Evolutionary conservation across 2,113 vertebrate genomes (phyloP).

Genomic region (Lepus americanus): DNA sequence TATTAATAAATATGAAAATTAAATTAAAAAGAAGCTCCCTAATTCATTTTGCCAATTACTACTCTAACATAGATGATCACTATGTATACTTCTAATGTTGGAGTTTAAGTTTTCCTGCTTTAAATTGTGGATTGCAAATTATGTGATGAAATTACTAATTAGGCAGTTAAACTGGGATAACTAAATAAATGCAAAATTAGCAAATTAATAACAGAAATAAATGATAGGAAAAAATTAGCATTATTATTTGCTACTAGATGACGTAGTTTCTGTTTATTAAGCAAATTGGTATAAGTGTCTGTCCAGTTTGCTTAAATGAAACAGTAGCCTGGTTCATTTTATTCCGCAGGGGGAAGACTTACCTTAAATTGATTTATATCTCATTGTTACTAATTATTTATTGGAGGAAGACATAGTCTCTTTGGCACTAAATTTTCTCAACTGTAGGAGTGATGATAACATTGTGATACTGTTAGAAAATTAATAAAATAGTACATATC

Average conservation of each 20-base stretch:
- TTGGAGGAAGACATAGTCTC: neutral
- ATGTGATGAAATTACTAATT: neutral
- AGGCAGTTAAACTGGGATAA: neutral
- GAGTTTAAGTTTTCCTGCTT: neutral
- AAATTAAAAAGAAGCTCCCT: neutral
- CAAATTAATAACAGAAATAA: neutral
- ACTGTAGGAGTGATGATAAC: neutral
- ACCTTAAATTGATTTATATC: neutral
- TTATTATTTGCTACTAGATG: neutral
- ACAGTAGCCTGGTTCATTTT: neutral
- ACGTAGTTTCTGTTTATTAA: neutral
- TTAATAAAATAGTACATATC: neutral
- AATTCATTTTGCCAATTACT: neutral
- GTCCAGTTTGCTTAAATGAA: neutral
- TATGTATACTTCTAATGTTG: neutral
- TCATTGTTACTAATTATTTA: neutral
- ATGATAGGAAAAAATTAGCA: neutral
- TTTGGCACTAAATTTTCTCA: neutral
- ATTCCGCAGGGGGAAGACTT: neutral
- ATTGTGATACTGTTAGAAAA: slow-evolving; percentile 28
- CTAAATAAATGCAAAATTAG: neutral
- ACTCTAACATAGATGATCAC: neutral
- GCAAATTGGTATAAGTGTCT: neutral
- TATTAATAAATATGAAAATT: too few species aligned
- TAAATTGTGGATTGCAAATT: neutral